Conservation (phyloP, 2,797 vertebrate genomes). For the Tympanoctomys barrerae region DNA sequence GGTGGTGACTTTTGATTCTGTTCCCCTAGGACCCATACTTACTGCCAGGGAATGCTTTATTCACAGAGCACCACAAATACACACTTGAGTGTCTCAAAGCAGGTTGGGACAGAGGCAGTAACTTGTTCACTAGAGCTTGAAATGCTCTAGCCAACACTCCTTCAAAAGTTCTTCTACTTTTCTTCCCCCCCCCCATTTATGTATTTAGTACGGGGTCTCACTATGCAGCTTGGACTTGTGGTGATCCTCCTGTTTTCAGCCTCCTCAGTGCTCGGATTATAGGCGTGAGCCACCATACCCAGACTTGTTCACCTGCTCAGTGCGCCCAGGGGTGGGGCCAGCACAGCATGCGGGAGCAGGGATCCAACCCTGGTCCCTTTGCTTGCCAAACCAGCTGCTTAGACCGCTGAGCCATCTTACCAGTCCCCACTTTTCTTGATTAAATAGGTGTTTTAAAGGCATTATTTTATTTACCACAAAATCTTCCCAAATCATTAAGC, state of each 20-base stretch:
- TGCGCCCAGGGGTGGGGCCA: too few relatives aligned
- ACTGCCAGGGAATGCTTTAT: background rate
- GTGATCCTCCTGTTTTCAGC: too few relatives aligned
- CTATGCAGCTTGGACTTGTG: too few relatives aligned
- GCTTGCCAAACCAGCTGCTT: too few relatives aligned
- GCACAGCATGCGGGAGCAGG: too few relatives aligned
- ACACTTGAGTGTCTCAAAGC: background rate
- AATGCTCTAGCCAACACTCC: background rate
- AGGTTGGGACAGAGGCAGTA: background rate
- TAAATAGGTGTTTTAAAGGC: background rate
- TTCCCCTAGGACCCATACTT: background rate
- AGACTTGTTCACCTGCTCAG: too few relatives aligned
- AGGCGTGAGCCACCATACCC: too few relatives aligned
- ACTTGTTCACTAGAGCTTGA: background rate
- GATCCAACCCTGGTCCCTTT: too few relatives aligned
- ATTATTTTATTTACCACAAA: conserved; percentile 30
- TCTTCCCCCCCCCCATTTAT: too few relatives aligned
- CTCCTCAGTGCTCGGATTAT: too few relatives aligned
- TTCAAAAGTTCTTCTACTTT: background rate
- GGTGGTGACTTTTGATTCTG: background rate
- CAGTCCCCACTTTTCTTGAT: background rate
- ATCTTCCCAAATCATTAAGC: conserved; percentile 10
- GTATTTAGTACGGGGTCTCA: too few relatives aligned
- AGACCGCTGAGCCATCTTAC: too few relatives aligned
- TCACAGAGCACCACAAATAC: background rate